These are phyloP conservation scores for Hypselothyrea guttata DNA, from an alignment of 2,888 invertebrate genomes.

Conservation along the genomic window DNA sequence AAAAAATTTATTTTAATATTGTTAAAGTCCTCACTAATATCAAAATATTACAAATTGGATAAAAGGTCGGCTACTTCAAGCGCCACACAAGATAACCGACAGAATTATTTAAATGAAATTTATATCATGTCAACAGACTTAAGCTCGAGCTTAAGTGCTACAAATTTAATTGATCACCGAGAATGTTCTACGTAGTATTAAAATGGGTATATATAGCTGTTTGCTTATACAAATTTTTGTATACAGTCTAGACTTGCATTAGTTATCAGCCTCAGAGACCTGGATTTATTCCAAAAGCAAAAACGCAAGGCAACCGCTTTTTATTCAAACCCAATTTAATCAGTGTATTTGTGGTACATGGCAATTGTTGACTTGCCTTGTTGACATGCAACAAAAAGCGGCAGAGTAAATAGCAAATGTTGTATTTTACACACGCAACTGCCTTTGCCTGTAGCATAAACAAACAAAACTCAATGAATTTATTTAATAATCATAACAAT, in stretches of 20 bases:
- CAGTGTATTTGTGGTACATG: constrained; percentile 47
- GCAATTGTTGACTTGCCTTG: constrained; percentile 69
- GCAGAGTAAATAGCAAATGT: constrained; percentile 44
- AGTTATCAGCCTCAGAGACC: constrained; percentile 5
- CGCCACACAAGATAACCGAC: constrained; percentile 18
- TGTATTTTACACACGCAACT: constrained; percentile 44
- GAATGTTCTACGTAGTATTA: constrained; percentile 40
- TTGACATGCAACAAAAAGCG: constrained; percentile 66
- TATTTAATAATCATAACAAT: too few species aligned
- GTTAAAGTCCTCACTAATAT: background rate
- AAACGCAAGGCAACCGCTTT: constrained; percentile 7
- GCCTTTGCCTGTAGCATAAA: too few species aligned
- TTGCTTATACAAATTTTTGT: constrained; percentile 3
- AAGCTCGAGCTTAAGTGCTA: constrained; percentile 28
- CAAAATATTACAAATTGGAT: background rate
- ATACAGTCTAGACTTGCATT: constrained; percentile 3
- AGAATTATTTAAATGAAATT: constrained; percentile 4
- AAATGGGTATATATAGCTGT: constrained; percentile 43
- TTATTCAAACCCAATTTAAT: constrained; percentile 30
- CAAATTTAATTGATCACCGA: constrained; percentile 55
- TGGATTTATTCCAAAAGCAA: constrained; percentile 18
- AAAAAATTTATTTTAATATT: too few species aligned
- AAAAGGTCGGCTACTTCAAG: constrained; percentile 45
- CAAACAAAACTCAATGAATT: too few species aligned
- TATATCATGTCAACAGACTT: constrained; percentile 14